phyloP scores from a whole-genome alignment of 2,888 invertebrate species.

The Allygus modestus region DNA sequence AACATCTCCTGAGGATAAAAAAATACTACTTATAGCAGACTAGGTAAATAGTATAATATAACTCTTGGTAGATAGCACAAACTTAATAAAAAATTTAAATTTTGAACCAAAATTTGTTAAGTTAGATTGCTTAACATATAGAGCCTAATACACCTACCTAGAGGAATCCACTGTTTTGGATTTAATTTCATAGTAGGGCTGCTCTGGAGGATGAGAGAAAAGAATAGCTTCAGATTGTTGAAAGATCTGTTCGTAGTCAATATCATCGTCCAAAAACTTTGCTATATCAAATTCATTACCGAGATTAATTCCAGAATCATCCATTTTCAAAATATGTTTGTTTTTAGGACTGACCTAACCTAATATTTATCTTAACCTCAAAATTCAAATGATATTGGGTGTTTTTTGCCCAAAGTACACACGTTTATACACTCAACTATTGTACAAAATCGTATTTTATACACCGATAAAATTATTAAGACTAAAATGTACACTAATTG shows the following conservation, averaged over 20 bases:
- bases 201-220: conserved; percentile 9
- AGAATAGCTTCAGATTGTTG: conserved; percentile 17
- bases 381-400: not conserved
- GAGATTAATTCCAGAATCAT: conserved; percentile 41
- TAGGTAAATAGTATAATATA: too few relatives aligned
- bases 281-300: conserved; percentile 2
- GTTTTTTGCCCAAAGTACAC: too few relatives aligned
- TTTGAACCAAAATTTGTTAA: too few relatives aligned
- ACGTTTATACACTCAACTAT: too few relatives aligned
- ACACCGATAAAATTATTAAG: too few relatives aligned
- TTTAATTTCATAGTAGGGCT: conserved; percentile 21
- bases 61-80: too few relatives aligned
- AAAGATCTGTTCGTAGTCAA: not conserved
- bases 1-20: too few relatives aligned
- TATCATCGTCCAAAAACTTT: conserved; percentile 18
- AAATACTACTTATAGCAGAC: too few relatives aligned
- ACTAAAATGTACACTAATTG: too few relatives aligned
- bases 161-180: conserved; percentile 35
- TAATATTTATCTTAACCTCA: conserved; percentile 10
- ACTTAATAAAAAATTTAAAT: too few relatives aligned
- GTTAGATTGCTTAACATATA: too few relatives aligned
- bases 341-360: not conserved
- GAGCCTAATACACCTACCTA: conserved; percentile 29
- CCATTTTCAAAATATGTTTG: conserved; percentile 1
- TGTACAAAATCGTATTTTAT: too few relatives aligned